Evolutionary conservation across 2,113 vertebrate genomes (phyloP).

Genomic region (Lepisosteus oculatus): DNA sequence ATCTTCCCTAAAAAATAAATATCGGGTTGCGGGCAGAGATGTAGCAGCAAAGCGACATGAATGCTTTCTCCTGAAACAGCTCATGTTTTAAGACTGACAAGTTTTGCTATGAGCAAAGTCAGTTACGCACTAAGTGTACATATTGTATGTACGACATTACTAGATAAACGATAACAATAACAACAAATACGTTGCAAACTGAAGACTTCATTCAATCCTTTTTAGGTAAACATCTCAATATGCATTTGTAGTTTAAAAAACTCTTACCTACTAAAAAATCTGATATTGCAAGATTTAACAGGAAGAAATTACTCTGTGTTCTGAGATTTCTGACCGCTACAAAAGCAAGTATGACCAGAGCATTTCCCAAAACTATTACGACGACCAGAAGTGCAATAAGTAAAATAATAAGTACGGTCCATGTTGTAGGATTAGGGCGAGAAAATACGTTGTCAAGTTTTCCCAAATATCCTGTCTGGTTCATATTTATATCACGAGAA

Average conservation of each 20-base stretch:
- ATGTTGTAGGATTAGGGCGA: too few relatives aligned
- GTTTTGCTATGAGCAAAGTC: too few relatives aligned
- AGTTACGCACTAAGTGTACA: neutral
- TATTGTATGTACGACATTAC: too few relatives aligned
- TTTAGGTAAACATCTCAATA: neutral
- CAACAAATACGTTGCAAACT: neutral
- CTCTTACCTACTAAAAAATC: slow-evolving; percentile 90
- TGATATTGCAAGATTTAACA: slow-evolving; percentile 87
- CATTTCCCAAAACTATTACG: slow-evolving; percentile 77
- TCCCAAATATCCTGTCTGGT: too few relatives aligned
- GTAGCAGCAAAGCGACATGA: too few relatives aligned
- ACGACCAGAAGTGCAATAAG: slow-evolving; percentile 72
- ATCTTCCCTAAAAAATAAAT: too few relatives aligned
- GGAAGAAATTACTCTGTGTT: slow-evolving; percentile 83
- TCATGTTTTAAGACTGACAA: slow-evolving; percentile 7
- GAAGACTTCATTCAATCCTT: neutral
- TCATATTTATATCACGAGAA: too few relatives aligned
- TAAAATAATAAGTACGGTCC: slow-evolving; percentile 61
- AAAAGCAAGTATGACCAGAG: slow-evolving; percentile 83
- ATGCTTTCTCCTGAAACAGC: neutral
- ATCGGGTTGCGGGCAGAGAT: too few relatives aligned
- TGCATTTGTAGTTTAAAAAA: slow-evolving; percentile 1
- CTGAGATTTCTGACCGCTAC: slow-evolving; percentile 81
- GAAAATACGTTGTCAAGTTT: too few relatives aligned
- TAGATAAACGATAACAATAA: too few relatives aligned